phyloP scores from a whole-genome alignment of 23 tunicate genomes.

The Trididemnum nubilum region DNA sequence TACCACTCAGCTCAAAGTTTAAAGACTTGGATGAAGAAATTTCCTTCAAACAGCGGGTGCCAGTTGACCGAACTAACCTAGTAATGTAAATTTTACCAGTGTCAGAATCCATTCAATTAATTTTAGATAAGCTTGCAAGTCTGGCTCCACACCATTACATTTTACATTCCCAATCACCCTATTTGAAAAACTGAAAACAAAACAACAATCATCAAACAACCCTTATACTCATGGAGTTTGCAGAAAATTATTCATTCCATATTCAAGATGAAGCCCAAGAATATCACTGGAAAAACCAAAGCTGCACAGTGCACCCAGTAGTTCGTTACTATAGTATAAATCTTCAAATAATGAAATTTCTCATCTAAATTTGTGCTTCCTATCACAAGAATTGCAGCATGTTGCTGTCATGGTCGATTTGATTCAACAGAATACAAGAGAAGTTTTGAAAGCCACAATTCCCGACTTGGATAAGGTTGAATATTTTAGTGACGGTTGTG shows the following conservation, averaged over 20 bases:
- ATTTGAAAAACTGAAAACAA: background rate
- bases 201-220: background rate
- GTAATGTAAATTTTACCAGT: background rate
- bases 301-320: background rate
- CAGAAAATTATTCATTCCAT: slow-evolving; percentile 14
- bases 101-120: background rate
- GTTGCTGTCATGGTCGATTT: too few relatives aligned
- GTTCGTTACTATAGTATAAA: too few relatives aligned
- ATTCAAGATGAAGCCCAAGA: slow-evolving; percentile 12
- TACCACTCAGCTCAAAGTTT: background rate
- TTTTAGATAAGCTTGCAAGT: background rate
- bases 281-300: background rate
- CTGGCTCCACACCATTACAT: slow-evolving; percentile 1
- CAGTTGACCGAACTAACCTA: slow-evolving; percentile 23
- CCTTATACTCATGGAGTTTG: background rate
- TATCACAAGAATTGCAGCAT: too few relatives aligned
- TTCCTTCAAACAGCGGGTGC: slow-evolving; percentile 6
- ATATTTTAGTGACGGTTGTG: too few relatives aligned
- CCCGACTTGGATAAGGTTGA: too few relatives aligned
- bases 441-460: too few relatives aligned
- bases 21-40: slow-evolving; percentile 30
- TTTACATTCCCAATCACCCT: background rate
- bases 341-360: too few relatives aligned
- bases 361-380: too few relatives aligned
- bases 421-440: too few relatives aligned